These are phyloP conservation scores for Bucorvus abyssinicus DNA, from an alignment of 2,797 vertebrate genomes.

Conservation along the genomic window DNA sequence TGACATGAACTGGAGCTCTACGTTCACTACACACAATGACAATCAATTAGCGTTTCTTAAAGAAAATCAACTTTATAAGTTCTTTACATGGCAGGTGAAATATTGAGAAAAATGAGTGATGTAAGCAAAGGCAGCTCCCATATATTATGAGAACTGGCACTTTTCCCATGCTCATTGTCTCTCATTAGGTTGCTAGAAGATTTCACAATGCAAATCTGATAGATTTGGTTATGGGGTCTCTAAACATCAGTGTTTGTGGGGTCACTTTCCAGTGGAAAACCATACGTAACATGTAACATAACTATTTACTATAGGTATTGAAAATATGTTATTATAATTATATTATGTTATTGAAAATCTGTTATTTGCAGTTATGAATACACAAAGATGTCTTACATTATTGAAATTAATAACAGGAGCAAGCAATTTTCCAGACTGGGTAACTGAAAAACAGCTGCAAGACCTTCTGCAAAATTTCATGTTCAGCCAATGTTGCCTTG, in stretches of 20 bases:
- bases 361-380: not conserved
- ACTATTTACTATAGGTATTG: not conserved
- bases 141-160: not conserved
- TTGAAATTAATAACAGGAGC: not conserved
- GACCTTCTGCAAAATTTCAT: not conserved
- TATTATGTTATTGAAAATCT: not conserved
- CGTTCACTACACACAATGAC: not conserved
- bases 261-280: not conserved
- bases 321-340: not conserved
- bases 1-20: not conserved
- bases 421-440: not conserved
- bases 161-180: not conserved
- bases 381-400: not conserved
- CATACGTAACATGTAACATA: not conserved
- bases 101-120: not conserved
- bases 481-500: not conserved
- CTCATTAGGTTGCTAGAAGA: not conserved
- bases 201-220: not conserved
- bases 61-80: not conserved
- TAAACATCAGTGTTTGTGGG: not conserved
- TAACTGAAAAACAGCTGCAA: not conserved
- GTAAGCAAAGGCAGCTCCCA: not conserved
- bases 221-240: not conserved
- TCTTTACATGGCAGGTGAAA: not conserved
- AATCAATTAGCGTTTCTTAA: not conserved